Percentiles rank a stretch among this genome's conserved stretches.
These are phyloP conservation scores for Sinocyclocheilus grahami DNA, from an alignment of 2,113 vertebrate genomes.

Conservation along the genomic window DNA sequence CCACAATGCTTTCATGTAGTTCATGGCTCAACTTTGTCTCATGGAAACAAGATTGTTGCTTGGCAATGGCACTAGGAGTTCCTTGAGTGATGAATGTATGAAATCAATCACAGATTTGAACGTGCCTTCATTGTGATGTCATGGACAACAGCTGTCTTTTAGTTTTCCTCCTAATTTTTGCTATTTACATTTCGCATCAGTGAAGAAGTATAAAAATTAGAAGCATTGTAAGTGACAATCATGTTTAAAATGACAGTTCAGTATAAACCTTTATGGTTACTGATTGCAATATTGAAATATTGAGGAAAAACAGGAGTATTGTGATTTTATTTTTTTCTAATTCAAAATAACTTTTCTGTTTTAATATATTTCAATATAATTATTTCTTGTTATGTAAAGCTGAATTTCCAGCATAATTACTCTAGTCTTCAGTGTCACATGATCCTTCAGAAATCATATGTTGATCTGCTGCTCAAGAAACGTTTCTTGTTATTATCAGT, in stretches of 20 bases:
- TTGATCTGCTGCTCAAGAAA: not conserved
- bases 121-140: not conserved
- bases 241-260: not conserved
- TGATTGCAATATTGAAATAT: not conserved
- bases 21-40: not conserved
- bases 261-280: not conserved
- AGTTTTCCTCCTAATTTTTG: not conserved
- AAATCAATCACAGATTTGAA: not conserved
- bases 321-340: not conserved
- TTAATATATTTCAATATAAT: not conserved
- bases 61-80: not conserved
- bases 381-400: not conserved
- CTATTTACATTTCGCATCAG: not conserved
- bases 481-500: not conserved
- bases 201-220: not conserved
- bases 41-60: conserved; percentile 36
- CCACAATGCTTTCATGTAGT: conserved; percentile 41
- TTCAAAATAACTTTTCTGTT: not conserved
- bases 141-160: not conserved
- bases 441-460: not conserved
- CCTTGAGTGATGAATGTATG: not conserved
- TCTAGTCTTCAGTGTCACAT: not conserved
- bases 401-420: not conserved
- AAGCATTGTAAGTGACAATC: not conserved
- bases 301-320: not conserved